Percentiles rank a stretch among this genome's conserved stretches.
phyloP scores from a whole-genome alignment of 2,113 vertebrate species.

The Ailuropoda melanoleuca region DNA sequence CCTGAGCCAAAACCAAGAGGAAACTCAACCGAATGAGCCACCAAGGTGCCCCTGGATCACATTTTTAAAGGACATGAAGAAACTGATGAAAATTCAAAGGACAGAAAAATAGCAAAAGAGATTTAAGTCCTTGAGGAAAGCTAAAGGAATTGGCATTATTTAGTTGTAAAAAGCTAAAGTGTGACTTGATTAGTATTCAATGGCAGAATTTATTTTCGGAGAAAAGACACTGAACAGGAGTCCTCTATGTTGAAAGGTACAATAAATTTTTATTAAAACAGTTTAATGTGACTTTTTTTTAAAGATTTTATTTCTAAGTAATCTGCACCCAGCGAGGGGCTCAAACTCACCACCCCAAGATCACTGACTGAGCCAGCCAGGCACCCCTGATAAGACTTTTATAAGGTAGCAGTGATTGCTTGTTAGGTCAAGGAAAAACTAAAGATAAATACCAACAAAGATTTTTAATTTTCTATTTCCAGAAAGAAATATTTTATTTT shows the following conservation, averaged over 20 bases:
- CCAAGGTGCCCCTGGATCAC: not conserved
- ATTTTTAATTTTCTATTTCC: not conserved
- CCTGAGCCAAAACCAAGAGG: no score
- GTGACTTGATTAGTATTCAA: not conserved
- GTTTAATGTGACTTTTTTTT: not conserved
- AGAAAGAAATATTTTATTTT: not conserved
- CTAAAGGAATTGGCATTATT: constrained; percentile 32
- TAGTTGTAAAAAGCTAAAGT: not conserved
- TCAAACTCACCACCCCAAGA: not conserved
- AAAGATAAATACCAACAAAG: constrained; percentile 6
- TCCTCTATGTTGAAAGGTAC: not conserved
- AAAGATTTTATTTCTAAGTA: not conserved
- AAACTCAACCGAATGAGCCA: no score
- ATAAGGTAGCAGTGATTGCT: not conserved
- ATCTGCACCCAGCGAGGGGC: not conserved
- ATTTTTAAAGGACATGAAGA: constrained; percentile 12
- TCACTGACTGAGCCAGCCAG: not conserved
- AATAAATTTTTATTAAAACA: not conserved
- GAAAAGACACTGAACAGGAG: not conserved
- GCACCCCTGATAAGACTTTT: not conserved
- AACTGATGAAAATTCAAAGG: not conserved
- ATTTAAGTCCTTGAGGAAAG: not conserved
- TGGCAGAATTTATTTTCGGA: constrained; percentile 14
- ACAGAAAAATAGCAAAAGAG: not conserved
- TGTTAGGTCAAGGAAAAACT: constrained; percentile 1